A percentile compares a stretch with the other conserved stretches of the same genome.
Evolutionary conservation across 1,140 invertebrate species (phyloP).

Genomic region (Pseudomyrmex pallidus): DNA sequence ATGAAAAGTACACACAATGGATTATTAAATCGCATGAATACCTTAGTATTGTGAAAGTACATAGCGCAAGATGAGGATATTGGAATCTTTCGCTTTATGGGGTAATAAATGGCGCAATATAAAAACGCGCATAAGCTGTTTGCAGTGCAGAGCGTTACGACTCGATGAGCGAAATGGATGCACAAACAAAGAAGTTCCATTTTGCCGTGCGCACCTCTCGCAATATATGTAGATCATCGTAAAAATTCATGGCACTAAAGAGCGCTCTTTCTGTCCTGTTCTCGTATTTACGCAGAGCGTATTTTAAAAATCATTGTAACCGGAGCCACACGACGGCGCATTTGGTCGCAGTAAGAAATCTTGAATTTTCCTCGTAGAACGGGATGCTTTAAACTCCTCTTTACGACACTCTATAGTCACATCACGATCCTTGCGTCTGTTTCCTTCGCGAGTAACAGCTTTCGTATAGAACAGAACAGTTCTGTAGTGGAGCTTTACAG

Average conservation of each 20-base stretch:
- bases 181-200: constrained; percentile 55
- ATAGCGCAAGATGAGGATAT: constrained; percentile 2
- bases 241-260: constrained; percentile 51
- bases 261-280: neutral
- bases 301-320: constrained; percentile 60
- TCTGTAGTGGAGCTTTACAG: constrained; percentile 73
- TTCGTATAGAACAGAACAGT: constrained; percentile 71
- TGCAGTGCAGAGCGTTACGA: constrained; percentile 35
- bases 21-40: constrained; percentile 46
- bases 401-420: constrained; percentile 72
- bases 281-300: constrained; percentile 42
- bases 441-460: constrained; percentile 72
- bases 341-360: constrained; percentile 63
- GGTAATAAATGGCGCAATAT: constrained; percentile 48
- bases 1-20: neutral
- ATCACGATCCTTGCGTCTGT: constrained; percentile 73
- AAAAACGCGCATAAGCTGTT: constrained; percentile 57
- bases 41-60: constrained; percentile 3
- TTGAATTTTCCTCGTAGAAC: constrained; percentile 53
- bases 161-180: constrained; percentile 48
- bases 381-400: constrained; percentile 65
- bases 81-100: constrained; percentile 9
- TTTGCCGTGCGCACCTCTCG: constrained; percentile 15
- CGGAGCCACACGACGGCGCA: constrained; percentile 31
- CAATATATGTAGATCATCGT: constrained; percentile 48